Conservation (phyloP, 1,140 invertebrate species). For the Drosophila malerkotliana region DNA sequence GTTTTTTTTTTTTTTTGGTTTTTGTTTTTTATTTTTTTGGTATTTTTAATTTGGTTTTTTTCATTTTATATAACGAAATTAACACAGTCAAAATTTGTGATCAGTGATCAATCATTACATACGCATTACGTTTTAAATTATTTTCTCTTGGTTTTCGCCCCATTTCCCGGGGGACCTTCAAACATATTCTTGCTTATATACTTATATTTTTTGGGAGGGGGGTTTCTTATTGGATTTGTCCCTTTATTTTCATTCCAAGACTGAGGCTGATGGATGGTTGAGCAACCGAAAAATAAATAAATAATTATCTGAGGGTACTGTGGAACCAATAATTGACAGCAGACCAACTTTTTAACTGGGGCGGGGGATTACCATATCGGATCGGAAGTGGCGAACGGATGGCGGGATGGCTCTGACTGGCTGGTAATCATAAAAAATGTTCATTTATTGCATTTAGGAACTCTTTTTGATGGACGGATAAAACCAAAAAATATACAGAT, state of each 20-base stretch:
- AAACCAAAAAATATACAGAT: slow-evolving; percentile 78
- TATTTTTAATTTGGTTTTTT: slow-evolving; percentile 53
- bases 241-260: slow-evolving; percentile 1
- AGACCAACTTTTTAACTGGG: slow-evolving; percentile 51
- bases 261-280: slow-evolving; percentile 34
- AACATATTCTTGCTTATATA: slow-evolving; percentile 44
- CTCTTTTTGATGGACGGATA: slow-evolving; percentile 82
- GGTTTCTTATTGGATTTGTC: slow-evolving; percentile 11
- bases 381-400: neutral
- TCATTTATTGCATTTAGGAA: slow-evolving; percentile 81
- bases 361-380: neutral
- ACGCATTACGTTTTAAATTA: slow-evolving; percentile 79
- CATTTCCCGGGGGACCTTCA: slow-evolving; percentile 20
- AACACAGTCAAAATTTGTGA: slow-evolving; percentile 83
- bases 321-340: slow-evolving; percentile 70
- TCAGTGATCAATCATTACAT: slow-evolving; percentile 83
- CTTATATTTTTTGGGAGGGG: slow-evolving; percentile 14
- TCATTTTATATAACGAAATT: slow-evolving; percentile 81
- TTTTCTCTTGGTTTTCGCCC: slow-evolving; percentile 42
- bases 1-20: slow-evolving; percentile 44
- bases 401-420: slow-evolving; percentile 43
- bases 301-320: slow-evolving; percentile 16
- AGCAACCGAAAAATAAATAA: slow-evolving; percentile 47
- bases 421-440: slow-evolving; percentile 67
- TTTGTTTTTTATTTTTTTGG: slow-evolving; percentile 44